These are phyloP conservation scores for Rapana venosa DNA, from an alignment of 2,888 invertebrate species.

Conservation along the genomic window DNA sequence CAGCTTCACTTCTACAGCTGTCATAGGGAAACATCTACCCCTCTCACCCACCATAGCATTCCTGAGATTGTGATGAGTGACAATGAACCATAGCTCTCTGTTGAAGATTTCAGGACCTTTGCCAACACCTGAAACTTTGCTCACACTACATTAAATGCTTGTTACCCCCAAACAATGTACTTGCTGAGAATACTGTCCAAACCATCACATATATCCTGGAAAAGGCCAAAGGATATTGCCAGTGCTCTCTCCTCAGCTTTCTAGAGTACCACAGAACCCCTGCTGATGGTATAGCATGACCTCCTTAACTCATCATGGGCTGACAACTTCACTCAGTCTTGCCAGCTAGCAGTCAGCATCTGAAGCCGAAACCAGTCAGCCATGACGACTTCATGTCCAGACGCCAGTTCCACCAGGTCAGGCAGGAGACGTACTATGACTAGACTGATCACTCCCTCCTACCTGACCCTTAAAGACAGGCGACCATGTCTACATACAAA, in stretches of 20 bases:
- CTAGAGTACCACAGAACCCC: slow-evolving; percentile 20
- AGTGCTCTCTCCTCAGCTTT: neutral
- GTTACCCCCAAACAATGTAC: neutral
- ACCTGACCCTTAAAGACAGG: slow-evolving; percentile 32
- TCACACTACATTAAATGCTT: neutral
- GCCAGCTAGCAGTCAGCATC: slow-evolving; percentile 33
- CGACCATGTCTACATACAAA: neutral
- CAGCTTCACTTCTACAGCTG: neutral
- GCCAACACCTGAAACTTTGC: neutral
- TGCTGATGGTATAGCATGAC: neutral
- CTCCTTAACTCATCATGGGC: neutral
- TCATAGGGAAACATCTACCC: slow-evolving; percentile 26
- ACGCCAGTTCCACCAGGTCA: neutral
- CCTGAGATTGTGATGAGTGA: slow-evolving; percentile 18
- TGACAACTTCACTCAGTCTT: slow-evolving; percentile 38
- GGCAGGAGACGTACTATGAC: slow-evolving; percentile 43
- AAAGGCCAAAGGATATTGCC: neutral
- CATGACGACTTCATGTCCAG: neutral
- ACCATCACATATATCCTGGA: slow-evolving; percentile 6
- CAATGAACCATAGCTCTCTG: slow-evolving; percentile 23
- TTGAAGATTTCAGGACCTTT: slow-evolving; percentile 11
- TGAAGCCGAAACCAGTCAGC: neutral
- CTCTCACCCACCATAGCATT: slow-evolving; percentile 13
- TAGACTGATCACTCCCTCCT: slow-evolving; percentile 14
- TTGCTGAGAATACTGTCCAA: slow-evolving; percentile 12